Evolutionary conservation across 2,797 vertebrate species (phyloP).

Genomic region (Danionella dracula): DNA sequence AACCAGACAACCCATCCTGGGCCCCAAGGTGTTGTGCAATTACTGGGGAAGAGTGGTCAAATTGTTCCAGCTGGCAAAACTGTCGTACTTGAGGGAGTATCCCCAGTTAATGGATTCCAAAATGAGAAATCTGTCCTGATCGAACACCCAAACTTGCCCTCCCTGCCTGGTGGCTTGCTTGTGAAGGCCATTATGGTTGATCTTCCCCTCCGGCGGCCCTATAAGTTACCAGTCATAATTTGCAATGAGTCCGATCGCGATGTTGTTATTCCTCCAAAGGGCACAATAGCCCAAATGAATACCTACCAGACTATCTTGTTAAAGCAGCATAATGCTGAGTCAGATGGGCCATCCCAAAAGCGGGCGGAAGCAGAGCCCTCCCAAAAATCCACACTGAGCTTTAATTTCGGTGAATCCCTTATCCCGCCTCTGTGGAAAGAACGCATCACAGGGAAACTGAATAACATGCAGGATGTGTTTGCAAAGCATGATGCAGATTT

Average conservation of each 20-base stretch:
- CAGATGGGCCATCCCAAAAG: neutral
- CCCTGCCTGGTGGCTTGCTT: slow-evolving; percentile 27
- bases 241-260: slow-evolving; percentile 35
- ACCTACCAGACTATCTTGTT: neutral
- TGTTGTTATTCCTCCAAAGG: slow-evolving; percentile 8
- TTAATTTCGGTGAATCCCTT: slow-evolving; percentile 28
- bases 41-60: neutral
- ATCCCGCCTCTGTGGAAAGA: slow-evolving; percentile 8
- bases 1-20: neutral
- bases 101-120: neutral
- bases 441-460: slow-evolving; percentile 8
- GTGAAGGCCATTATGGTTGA: neutral
- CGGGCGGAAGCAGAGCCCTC: neutral
- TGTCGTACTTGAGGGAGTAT: slow-evolving; percentile 22
- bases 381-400: neutral
- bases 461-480: slow-evolving; percentile 30
- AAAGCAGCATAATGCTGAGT: neutral
- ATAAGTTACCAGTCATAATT: slow-evolving; percentile 26
- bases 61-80: slow-evolving; percentile 26
- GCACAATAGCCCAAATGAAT: slow-evolving; percentile 4
- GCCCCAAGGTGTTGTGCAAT: slow-evolving; percentile 12
- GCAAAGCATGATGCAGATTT: slow-evolving; percentile 25
- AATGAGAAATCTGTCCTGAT: slow-evolving; percentile 15
- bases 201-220: neutral
- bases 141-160: neutral